Evolutionary conservation across 2,797 vertebrate species (phyloP).

Genomic region (Parauchenoglanis ngamensis): DNA sequence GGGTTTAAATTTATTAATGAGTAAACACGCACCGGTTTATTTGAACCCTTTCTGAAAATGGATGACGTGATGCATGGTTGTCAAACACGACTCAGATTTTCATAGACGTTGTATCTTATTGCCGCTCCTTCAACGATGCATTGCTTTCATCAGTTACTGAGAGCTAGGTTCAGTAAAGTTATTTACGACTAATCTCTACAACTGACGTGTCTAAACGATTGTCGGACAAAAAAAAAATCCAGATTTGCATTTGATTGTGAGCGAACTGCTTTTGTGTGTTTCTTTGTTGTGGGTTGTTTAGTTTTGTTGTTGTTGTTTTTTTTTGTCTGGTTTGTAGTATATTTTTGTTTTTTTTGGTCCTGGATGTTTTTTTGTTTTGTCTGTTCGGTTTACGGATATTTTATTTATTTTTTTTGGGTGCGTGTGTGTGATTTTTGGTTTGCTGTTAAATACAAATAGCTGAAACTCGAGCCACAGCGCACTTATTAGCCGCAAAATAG

Average conservation of each 20-base stretch:
- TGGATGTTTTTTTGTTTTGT: background rate
- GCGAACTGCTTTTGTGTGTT: background rate
- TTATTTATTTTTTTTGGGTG: background rate
- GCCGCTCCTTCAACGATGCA: background rate
- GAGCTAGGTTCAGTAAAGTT: background rate
- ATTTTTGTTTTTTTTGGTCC: background rate
- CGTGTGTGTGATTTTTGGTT: too few relatives aligned
- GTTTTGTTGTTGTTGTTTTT: too few relatives aligned
- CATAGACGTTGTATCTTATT: background rate
- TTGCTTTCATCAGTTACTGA: background rate
- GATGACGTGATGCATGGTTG: rapidly evolving
- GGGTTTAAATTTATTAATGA: too few relatives aligned
- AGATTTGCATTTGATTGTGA: background rate
- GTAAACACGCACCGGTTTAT: background rate
- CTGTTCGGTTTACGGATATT: background rate
- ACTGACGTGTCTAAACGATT: background rate
- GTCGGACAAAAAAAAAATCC: background rate
- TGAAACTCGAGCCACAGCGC: background rate
- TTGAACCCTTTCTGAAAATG: background rate
- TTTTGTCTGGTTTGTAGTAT: background rate
- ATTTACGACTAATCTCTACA: background rate
- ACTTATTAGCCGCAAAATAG: background rate
- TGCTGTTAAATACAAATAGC: background rate
- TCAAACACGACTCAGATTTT: background rate
- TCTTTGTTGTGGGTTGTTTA: too few relatives aligned